Percentiles rank a stretch among this genome's conserved stretches.
These are phyloP conservation scores for Fundulus diaphanus DNA, from an alignment of 2,797 vertebrate species.

Conservation along the genomic window DNA sequence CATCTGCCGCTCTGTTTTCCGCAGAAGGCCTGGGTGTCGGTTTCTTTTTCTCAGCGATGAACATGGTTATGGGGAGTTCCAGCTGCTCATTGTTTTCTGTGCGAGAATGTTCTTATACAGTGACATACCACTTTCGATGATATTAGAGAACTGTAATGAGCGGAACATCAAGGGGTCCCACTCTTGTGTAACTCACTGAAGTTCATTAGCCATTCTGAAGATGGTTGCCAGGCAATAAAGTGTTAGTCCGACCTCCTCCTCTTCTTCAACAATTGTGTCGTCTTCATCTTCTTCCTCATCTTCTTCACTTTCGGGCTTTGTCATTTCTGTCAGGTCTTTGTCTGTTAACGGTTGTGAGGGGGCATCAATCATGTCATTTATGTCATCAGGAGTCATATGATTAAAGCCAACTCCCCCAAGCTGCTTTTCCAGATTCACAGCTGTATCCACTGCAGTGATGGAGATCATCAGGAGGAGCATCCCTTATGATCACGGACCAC, in stretches of 20 bases:
- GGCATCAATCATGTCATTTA: slow-evolving; percentile 10
- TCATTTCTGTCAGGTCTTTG: slow-evolving; percentile 20
- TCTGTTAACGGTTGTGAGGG: slow-evolving; percentile 7
- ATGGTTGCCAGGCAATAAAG: slow-evolving; percentile 1
- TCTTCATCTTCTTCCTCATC: slow-evolving; percentile 14
- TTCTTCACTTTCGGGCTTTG: slow-evolving; percentile 19
- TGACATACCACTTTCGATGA: slow-evolving; percentile 10
- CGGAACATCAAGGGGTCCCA: background rate
- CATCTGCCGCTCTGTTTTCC: background rate
- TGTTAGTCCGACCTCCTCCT: slow-evolving; percentile 17
- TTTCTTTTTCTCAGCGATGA: background rate
- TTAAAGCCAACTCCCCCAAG: slow-evolving; percentile 9
- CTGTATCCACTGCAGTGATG: slow-evolving; percentile 7
- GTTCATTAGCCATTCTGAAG: slow-evolving; percentile 2
- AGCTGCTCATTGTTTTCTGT: slow-evolving; percentile 7
- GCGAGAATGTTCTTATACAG: slow-evolving; percentile 13
- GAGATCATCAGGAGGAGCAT: slow-evolving; percentile 3
- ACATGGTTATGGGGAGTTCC: slow-evolving; percentile 13
- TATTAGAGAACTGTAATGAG: slow-evolving; percentile 6
- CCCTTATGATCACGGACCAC: background rate
- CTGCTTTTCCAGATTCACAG: slow-evolving; percentile 13
- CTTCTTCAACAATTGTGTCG: background rate
- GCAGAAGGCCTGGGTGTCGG: background rate
- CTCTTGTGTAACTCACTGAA: slow-evolving; percentile 12
- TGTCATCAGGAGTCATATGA: slow-evolving; percentile 21